These are phyloP conservation scores for Cephus sareptanus DNA, from an alignment of 2,888 invertebrate species.

Conservation along the genomic window DNA sequence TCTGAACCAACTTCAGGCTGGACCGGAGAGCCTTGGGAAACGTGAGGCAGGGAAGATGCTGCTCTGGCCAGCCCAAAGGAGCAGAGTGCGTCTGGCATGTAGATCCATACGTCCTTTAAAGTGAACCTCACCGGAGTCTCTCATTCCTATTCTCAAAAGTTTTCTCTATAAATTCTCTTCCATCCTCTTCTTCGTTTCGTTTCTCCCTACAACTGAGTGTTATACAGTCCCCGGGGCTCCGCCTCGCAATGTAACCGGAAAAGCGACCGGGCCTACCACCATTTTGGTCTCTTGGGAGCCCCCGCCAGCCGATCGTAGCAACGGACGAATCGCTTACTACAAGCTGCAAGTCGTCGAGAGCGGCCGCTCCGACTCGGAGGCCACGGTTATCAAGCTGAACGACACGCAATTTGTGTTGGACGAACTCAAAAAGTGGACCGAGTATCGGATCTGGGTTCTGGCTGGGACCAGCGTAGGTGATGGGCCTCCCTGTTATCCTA, in stretches of 20 bases:
- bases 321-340: slow-evolving; percentile 95
- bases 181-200: slow-evolving; percentile 44
- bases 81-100: background rate
- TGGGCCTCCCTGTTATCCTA: slow-evolving; percentile 92
- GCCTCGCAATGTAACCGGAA: slow-evolving; percentile 92
- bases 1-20: background rate
- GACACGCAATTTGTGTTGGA: slow-evolving; percentile 84
- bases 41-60: background rate
- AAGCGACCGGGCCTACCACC: slow-evolving; percentile 88
- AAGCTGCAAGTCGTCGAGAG: slow-evolving; percentile 91
- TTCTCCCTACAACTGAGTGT: slow-evolving; percentile 68
- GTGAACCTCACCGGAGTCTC: background rate
- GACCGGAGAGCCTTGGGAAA: background rate
- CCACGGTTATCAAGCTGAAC: slow-evolving; percentile 82
- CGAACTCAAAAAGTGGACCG: slow-evolving; percentile 93
- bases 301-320: slow-evolving; percentile 89
- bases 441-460: slow-evolving; percentile 96
- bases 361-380: slow-evolving; percentile 86
- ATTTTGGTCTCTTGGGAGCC: slow-evolving; percentile 93
- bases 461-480: slow-evolving; percentile 97
- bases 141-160: slow-evolving; percentile 12
- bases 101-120: background rate
- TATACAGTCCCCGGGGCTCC: slow-evolving; percentile 93
- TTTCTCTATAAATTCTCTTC: slow-evolving; percentile 41
- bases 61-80: background rate